Base-by-base conservation (phyloP, 2,888 invertebrate species). In the Colostygia pectinataria region DNA sequence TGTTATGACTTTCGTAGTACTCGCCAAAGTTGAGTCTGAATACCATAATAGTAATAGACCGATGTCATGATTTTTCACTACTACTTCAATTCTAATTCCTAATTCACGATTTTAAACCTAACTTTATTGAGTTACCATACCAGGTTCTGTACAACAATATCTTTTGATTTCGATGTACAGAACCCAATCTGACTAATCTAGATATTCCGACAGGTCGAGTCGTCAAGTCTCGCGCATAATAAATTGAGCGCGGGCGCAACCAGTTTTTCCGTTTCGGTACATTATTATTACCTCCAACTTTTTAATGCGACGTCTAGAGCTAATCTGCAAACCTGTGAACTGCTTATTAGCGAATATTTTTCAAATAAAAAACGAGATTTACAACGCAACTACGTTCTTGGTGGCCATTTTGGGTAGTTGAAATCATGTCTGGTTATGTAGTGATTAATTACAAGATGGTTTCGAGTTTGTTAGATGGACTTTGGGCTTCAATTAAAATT, bases 161-260 rank as follows among this genome's bases (percentile, higher is more conserved):
- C 20, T 20, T 4, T 3, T 15, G 2, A 15, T 15, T 15, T 15
- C 2, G 12, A n/a, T 20, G 3, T 14, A 40, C 73, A 61, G 74
- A 65, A 77, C 79, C 72, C 66, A 55, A 40, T 41, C 29, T 20
- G 14, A 29, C 34, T 48, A 74, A 67, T 74, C 74, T 70, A 73
- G 65, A 76, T 73, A 67, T 58, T 52, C 61, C 61, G 68, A 68
- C 74, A 69, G 65, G 55, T 55, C 64, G 61, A 66, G 57, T 73
- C 76, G 69, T 77, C 77, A 68, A 65, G 28, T 36, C 60, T 65
- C 63, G 68, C 67, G 65, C 62, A 74, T 77, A 74, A 81, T 72
- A 72, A 68, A 77, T 77, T 73, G 71, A 66, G 59, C 66, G 67
- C 73, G 51, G 65, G 61, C 65, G 65, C 67, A 69, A 61, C 64